Evolutionary conservation across 2,888 invertebrate species (phyloP), one percentile per base, ranked within the genome.

Genomic region (Stenoptilia bipunctidactyla): DNA sequence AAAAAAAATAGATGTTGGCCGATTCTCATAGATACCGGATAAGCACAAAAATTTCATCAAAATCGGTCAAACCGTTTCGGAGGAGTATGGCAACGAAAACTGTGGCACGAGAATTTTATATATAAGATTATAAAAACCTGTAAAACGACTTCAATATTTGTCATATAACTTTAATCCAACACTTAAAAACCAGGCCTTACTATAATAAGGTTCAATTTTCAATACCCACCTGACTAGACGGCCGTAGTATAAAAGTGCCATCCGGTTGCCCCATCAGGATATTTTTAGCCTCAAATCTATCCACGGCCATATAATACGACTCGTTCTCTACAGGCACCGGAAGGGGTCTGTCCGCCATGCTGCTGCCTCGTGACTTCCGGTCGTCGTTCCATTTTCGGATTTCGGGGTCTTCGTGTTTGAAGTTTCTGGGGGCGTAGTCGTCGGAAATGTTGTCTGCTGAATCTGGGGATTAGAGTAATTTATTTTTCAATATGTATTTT

Each of bases 161-260:
- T n/a, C n/a, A n/a, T n/a, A n/a, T n/a, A n/a, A n/a, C n/a, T n/a
- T n/a, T n/a, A n/a, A n/a, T n/a, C n/a, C n/a, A n/a, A n/a, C n/a
- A n/a, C n/a, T n/a, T n/a, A n/a, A n/a, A n/a, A n/a, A n/a, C n/a
- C n/a, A n/a, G n/a, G n/a, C n/a, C n/a, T n/a, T n/a, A n/a, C n/a
- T n/a, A n/a, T n/a, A n/a, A n/a, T n/a, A n/a, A n/a, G n/a, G n/a
- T n/a, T n/a, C n/a, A n/a, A n/a, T n/a, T n/a, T n/a, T n/a, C n/a
- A n/a, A n/a, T n/a, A 40, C 20, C 20, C 35, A 80, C 82, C 71
- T 84, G 83, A 50, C 80, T 85, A 0, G 86, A 85, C 37, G 88
- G 88, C 39, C 88, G 67, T 46, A 88, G 61, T 37, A 88, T 72
- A 49, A 87, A 88, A 1, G 85, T 85, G 6, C 88, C 88, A 56